phyloP scores from a whole-genome alignment of 2,113 vertebrate genomes.

The Engystomops pustulosus region DNA sequence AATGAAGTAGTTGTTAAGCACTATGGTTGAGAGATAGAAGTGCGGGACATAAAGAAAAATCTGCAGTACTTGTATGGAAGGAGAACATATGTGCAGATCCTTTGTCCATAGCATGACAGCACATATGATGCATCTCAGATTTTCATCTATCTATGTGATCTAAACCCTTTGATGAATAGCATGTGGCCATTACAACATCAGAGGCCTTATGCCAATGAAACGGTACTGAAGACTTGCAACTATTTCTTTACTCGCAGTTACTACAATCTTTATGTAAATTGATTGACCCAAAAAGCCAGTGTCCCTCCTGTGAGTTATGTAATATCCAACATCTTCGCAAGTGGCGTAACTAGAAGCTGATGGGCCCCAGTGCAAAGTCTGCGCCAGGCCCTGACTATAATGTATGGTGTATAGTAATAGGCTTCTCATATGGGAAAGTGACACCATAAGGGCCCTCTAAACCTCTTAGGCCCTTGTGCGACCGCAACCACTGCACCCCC shows the following conservation, averaged over 20 bases:
- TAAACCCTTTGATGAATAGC: constrained; percentile 50
- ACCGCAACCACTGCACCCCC: too few species aligned
- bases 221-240: constrained; percentile 19
- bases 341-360: too few species aligned
- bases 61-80: constrained; percentile 58
- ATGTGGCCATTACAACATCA: constrained; percentile 50
- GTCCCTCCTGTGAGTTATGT: neutral
- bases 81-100: constrained; percentile 60
- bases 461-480: too few species aligned
- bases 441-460: too few species aligned
- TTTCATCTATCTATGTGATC: constrained; percentile 46
- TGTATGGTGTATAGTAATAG: too few species aligned
- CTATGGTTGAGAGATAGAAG: too few species aligned
- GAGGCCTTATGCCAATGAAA: constrained; percentile 20
- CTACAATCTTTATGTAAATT: neutral
- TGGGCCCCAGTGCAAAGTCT: too few species aligned
- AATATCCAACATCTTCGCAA: neutral
- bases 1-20: too few species aligned
- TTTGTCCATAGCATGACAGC: constrained; percentile 22
- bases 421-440: too few species aligned
- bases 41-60: neutral
- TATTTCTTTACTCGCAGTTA: neutral
- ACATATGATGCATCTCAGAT: constrained; percentile 36
- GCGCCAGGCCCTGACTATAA: too few species aligned
- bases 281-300: neutral